phyloP scores from a whole-genome alignment of 92 coral and sea anemone genomes.

The Porites evermanni region DNA sequence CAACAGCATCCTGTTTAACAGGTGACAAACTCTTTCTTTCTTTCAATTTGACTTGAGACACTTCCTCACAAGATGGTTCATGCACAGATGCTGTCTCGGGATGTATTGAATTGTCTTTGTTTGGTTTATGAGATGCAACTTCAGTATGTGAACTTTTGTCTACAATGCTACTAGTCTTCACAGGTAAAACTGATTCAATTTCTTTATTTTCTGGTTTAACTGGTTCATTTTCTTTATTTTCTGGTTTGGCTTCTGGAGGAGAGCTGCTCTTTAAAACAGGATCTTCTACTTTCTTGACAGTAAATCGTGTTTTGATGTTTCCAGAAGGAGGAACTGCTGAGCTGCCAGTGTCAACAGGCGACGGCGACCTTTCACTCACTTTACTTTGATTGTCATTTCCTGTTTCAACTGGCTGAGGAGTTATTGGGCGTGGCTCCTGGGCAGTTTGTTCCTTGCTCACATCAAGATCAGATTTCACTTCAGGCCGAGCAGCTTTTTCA shows the following conservation, averaged over 20 bases:
- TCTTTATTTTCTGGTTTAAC: conserved; percentile 1
- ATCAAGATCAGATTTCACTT: not conserved
- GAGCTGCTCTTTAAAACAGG: conserved; percentile 1
- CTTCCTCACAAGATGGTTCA: conserved; percentile 1
- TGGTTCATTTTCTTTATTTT: conserved; percentile 12
- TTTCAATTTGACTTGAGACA: not conserved
- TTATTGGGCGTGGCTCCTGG: not conserved
- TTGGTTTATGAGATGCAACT: not conserved
- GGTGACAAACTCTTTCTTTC: not conserved
- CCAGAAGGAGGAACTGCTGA: not conserved
- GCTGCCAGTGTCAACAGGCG: not conserved
- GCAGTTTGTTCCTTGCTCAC: not conserved
- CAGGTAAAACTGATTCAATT: not conserved
- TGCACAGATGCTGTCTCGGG: conserved; percentile 2
- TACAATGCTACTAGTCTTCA: not conserved
- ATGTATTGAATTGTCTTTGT: conserved; percentile 1
- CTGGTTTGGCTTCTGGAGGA: conserved; percentile 1
- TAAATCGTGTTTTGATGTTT: conserved; percentile 25
- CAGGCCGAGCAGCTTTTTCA: not conserved
- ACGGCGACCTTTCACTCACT: not conserved
- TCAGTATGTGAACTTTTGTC: not conserved
- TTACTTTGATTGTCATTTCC: not conserved
- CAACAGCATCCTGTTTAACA: not conserved
- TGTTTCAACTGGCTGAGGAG: not conserved
- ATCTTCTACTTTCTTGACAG: conserved; percentile 41